These are phyloP conservation scores for Saccostrea glomerata DNA, from an alignment of 1,140 invertebrate species.

Conservation along the genomic window DNA sequence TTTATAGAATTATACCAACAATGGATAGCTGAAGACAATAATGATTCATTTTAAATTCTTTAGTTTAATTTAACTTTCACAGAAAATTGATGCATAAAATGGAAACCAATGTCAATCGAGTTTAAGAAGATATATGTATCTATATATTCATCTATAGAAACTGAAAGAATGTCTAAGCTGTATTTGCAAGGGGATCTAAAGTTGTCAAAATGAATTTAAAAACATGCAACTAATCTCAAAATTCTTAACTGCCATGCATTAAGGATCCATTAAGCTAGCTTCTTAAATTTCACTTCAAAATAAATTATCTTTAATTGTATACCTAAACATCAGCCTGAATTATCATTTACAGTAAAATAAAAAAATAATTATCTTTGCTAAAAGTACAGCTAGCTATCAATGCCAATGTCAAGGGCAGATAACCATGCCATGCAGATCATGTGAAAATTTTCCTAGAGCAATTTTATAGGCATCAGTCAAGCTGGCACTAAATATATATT, in stretches of 20 bases:
- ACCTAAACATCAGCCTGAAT: background rate
- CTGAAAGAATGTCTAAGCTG: too few species aligned
- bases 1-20: background rate
- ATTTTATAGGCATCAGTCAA: background rate
- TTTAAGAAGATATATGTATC: background rate
- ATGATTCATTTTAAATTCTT: background rate
- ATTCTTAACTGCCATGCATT: background rate
- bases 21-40: background rate
- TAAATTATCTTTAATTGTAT: background rate
- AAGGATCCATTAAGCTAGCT: background rate
- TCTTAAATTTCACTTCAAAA: background rate
- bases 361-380: slow-evolving; percentile 5
- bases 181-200: background rate
- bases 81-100: background rate
- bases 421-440: background rate
- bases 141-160: background rate
- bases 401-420: background rate
- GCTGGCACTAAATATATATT: background rate
- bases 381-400: background rate
- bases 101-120: background rate
- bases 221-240: background rate
- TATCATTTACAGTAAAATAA: background rate
- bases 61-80: background rate
- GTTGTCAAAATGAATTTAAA: background rate
- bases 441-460: background rate